These are phyloP conservation scores for Microcebus tavaratra DNA, from an alignment of 2,113 vertebrate genomes.

Conservation along the genomic window DNA sequence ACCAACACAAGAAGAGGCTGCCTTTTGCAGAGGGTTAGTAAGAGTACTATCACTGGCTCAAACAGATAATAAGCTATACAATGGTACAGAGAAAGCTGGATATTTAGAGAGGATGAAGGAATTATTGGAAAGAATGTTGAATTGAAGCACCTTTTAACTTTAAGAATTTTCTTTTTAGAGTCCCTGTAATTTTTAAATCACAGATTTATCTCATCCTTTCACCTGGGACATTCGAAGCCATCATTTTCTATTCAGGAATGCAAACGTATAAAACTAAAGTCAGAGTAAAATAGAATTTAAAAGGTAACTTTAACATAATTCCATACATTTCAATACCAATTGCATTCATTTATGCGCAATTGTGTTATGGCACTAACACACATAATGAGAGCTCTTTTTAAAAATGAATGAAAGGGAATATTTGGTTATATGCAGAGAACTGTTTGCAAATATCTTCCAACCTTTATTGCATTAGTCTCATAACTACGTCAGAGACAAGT, in stretches of 20 bases:
- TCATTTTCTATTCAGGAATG: slow-evolving; percentile 39
- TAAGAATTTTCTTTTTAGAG: slow-evolving; percentile 36
- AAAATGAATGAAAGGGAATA: slow-evolving; percentile 14
- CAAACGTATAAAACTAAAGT: slow-evolving; percentile 54
- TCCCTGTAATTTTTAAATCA: slow-evolving; percentile 31
- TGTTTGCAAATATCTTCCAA: slow-evolving; percentile 27
- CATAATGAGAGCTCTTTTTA: slow-evolving; percentile 27
- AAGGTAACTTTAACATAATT: slow-evolving; percentile 56
- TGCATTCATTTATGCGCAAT: slow-evolving; percentile 41
- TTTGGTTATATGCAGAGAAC: slow-evolving; percentile 19
- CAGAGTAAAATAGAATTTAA: slow-evolving; percentile 57
- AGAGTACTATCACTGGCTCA: not conserved
- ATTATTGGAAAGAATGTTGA: not conserved
- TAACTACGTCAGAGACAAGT: slow-evolving; percentile 42
- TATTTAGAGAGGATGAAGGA: not conserved
- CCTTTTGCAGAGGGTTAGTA: not conserved
- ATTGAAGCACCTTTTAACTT: slow-evolving; percentile 46
- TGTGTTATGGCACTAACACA: slow-evolving; percentile 27
- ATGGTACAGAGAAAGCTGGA: not conserved
- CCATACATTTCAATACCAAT: slow-evolving; percentile 51
- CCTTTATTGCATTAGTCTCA: not conserved
- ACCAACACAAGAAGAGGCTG: not conserved
- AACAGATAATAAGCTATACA: slow-evolving; percentile 34
- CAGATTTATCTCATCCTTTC: slow-evolving; percentile 20
- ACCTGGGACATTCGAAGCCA: slow-evolving; percentile 35